Evolutionary conservation across 2,888 invertebrate genomes (phyloP), one percentile per base, ranked within the genome.

Genomic region (Tinea trinotella): DNA sequence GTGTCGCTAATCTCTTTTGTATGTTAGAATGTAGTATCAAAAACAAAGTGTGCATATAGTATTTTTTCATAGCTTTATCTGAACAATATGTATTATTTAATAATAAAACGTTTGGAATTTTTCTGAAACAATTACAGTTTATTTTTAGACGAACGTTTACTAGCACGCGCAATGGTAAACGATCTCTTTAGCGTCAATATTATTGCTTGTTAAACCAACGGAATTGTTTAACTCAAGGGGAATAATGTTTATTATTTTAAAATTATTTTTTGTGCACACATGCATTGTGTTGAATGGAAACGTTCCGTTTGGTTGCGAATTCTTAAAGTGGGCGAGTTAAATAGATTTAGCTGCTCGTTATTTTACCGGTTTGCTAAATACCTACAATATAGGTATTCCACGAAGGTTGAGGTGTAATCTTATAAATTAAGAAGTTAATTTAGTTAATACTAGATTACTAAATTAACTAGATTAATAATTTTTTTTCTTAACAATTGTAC

Each of bases 311-410:
- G 40, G 40, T 15, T 40, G 40, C 3, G 40, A 12, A 40, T 40
- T 40, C 40, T 13, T 40, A 40, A 40, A 40, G 40, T 40, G 40
- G 13, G 40, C 40, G 40, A 40, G 40, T 40, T 40, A 40, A 4
- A 40, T 40, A 50, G 18, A 50, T 24, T 50, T 22, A 50, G 50
- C 13, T 50, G 24, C n/a, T 22, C 24, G 13, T 50, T 50, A 22
- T 24, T 50, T 50, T 50, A 50, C 50, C 50, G 50, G 50, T 50
- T 50, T 50, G 24, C 15, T 24, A 50, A 50, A 24, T 50, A 50
- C 46, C 46, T 46, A 46, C 17, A 3, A n/a, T n/a, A n/a, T n/a
- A 30, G 30, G n/a, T 17, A 46, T 46, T 46, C 46, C 10, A 10
- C 15, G 19, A 46, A 46, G 46, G 46, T 46, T 46, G 19, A 17